Percentiles rank a stretch among this genome's conserved stretches.
phyloP scores from a whole-genome alignment of 2,888 invertebrate genomes.

The Ganaspis brasiliensis region DNA sequence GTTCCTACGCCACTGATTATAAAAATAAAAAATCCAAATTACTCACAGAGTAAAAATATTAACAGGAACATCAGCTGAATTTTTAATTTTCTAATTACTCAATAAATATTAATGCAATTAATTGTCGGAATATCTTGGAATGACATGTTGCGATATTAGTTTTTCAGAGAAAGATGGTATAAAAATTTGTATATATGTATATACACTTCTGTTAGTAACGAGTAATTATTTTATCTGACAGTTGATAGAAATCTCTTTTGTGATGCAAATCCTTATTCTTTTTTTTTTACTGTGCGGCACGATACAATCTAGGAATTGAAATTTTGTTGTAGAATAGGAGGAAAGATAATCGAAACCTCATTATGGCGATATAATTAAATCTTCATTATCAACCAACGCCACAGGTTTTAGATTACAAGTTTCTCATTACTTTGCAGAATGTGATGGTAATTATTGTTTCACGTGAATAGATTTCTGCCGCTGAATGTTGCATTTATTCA shows the following conservation, averaged over 20 bases:
- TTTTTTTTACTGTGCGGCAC: neutral
- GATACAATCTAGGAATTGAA: conserved; percentile 22
- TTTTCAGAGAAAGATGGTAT: too few relatives aligned
- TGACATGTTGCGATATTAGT: too few relatives aligned
- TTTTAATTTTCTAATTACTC: too few relatives aligned
- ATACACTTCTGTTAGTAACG: neutral
- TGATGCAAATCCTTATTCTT: neutral
- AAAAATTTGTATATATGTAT: neutral
- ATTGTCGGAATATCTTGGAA: too few relatives aligned
- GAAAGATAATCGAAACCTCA: conserved; percentile 19
- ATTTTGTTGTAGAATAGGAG: neutral
- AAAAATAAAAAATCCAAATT: too few relatives aligned
- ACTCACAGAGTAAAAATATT: too few relatives aligned
- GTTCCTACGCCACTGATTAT: too few relatives aligned
- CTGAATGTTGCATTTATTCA: neutral
- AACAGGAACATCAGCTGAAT: too few relatives aligned
- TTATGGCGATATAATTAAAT: conserved; percentile 27
- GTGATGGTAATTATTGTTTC: neutral
- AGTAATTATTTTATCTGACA: conserved; percentile 12
- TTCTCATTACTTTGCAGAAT: conserved; percentile 3
- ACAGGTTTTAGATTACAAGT: conserved; percentile 23
- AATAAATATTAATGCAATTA: too few relatives aligned
- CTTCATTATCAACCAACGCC: conserved; percentile 18
- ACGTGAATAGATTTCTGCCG: neutral
- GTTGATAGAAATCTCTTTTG: neutral